Base-by-base conservation (phyloP, 2,888 invertebrate species). In the Lycophotia porphyrea region DNA sequence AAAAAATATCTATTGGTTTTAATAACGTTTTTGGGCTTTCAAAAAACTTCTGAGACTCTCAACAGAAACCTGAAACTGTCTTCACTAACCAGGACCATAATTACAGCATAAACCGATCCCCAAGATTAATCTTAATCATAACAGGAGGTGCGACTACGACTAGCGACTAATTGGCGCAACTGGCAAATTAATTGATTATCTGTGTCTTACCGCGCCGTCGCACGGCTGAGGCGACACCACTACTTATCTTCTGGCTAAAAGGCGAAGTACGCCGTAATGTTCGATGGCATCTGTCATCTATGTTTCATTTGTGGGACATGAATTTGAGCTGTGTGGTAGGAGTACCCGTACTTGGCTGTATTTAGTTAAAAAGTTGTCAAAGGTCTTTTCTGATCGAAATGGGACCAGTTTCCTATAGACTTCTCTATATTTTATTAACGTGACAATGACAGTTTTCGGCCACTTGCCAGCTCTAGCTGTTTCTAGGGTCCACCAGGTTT, bases 151-250 rank as follows among this genome's bases (percentile, higher is more conserved):
- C 90, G 91, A 90, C 92, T 93, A 92, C 90, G 91, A 90, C 92
- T 84, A 80, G 91, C 90, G 90, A 89, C 93, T 94, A 94, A 95
- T 95, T 93, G 90, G 91, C 90, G 92, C 82, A 90, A 91, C 92
- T 89, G 84, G 83, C 86, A 87, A 89, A 92, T 92, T 93, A 93
- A 94, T 94, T 93, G 93, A 94, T 92, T 91, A 93, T 90, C 90
- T 91, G 88, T 90, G 92, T 89, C 90, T 89, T 87, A 89, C 86
- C 86, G 88, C 82, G 75, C 71, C 77, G 82, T 82, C 84, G 78
- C 81, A 65, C 63, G 60, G 66, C 24, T 60, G 69, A 71, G 1
- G 72, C 76, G 77, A 71, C 85, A 24, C n/a, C 24, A 74, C 82
- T 77, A 83, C 83, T 82, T 85, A 85, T 83, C 86, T 74, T 71